Evolutionary conservation across 2,113 vertebrate species (phyloP), one percentile per base, ranked within the genome.

Genomic region (Leptobrachium ailaonicum): DNA sequence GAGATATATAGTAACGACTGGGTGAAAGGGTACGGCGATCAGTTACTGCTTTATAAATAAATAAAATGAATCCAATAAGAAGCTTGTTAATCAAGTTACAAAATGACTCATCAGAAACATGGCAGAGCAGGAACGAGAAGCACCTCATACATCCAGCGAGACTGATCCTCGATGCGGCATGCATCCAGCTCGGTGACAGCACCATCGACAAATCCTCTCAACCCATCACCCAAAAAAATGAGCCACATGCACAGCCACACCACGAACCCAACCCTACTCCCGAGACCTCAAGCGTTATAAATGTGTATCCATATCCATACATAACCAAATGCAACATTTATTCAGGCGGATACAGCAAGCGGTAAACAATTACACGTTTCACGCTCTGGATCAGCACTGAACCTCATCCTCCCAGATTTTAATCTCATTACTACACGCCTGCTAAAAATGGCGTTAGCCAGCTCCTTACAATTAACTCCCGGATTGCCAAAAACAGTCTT

Each of bases 1-100:
- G 53, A 47, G 47, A 20, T 41, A 60, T 74, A 63, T 60, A 43
- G 66, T 80, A 68, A 60, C 71, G 40, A 43, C 8, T 12, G 47
- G 78, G 71, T 45, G 12, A 80, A 47, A 80, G 63, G 50, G 47
- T 41, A 68, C 47, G 7, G 2, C 11, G 78, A 71, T 80, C 78
- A 5, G 71, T 74, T 63, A 80, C 64, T 60, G 64, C 62, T 58
- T 54, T 58, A 80, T 80, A 41, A 80, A 80, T 80, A 80, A 80
- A 74, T 80, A 60, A 80, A 32, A 45, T 2, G 20, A 73, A 60
- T 42, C 53, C 43, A 73, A 73, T 68, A 42, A 74, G 66, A 7
- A 42, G 64, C 2, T n/a, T 50, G 50, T 0, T n/a, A 71, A 74
- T 80, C 71, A 60, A 6, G 32, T 80, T 67, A 68, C 78, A 74